Evolutionary conservation across 1,140 invertebrate genomes (phyloP).

Genomic region (Phortica variegata): DNA sequence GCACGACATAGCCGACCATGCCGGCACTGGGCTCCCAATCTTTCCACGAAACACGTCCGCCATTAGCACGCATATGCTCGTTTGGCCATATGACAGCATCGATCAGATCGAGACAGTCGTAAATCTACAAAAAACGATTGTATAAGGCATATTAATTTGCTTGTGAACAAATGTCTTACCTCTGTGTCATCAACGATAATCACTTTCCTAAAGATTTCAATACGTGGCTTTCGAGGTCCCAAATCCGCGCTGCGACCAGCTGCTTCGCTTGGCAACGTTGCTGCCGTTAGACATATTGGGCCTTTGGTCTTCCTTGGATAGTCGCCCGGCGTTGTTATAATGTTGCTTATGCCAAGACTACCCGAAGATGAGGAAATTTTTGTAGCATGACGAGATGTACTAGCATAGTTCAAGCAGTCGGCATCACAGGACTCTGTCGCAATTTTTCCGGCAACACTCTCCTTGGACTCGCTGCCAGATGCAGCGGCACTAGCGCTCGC

Average conservation of each 20-base stretch:
- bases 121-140: constrained; percentile 60
- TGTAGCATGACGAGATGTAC: constrained; percentile 32
- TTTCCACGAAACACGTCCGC: constrained; percentile 83
- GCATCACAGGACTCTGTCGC: constrained; percentile 9
- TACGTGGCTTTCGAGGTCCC: constrained; percentile 44
- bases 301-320: constrained; percentile 52
- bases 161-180: constrained; percentile 37
- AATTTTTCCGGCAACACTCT: constrained; percentile 7
- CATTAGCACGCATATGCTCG: constrained; percentile 79
- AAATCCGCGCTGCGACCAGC: neutral
- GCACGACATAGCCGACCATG: constrained; percentile 89
- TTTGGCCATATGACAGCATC: constrained; percentile 89
- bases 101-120: constrained; percentile 88
- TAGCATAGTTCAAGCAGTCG: constrained; percentile 10
- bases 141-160: neutral
- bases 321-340: constrained; percentile 50
- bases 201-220: constrained; percentile 62
- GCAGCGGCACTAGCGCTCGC: constrained; percentile 21
- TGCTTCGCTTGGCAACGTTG: constrained; percentile 3
- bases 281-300: constrained; percentile 42
- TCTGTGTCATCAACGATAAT: constrained; percentile 62
- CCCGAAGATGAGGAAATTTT: constrained; percentile 49
- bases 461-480: constrained; percentile 10
- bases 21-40: constrained; percentile 86
- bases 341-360: constrained; percentile 42